Evolutionary conservation across 2,888 invertebrate genomes (phyloP), one percentile per base, ranked within the genome.

Genomic region (Malachius bipustulatus): DNA sequence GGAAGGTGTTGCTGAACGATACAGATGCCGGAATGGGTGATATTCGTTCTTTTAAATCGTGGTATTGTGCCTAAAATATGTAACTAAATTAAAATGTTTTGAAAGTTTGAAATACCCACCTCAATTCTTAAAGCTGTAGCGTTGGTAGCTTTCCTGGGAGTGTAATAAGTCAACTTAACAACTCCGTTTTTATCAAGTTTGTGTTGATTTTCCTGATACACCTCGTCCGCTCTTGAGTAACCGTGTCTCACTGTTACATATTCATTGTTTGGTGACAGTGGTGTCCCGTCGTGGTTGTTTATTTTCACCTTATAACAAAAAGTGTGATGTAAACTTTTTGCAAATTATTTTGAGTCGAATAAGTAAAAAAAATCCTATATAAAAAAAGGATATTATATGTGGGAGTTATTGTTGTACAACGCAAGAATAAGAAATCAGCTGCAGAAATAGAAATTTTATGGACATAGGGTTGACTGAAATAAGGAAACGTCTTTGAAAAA

Each of bases 11-110:
- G 44, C 72, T 74, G 2, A 73, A 69, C 2, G 80, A 79, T 36
- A 74, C 69, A 9, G 80, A 76, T 33, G 76, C 70, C 47, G 76
- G 73, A 3, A 83, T 73, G 33, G 79, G 75, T 2, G 82, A 75
- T 36, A 85, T 74, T 56, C 80, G 73, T 55, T 83, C 82, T 39
- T 79, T 76, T 19, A 87, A 71, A 48, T 83, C 84, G 53, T 79
- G 70, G 58, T 88, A 90, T 52, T 78, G 75, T 2, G 84, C 79
- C 82, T 83, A 54, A 16, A 47, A 50, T 40, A 43, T 51, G 41
- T 38, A 40, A 31, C 16, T 13, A 37, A 4, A 35, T 34, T 19
- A 6, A 19, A 19, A 8, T n/a, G 24, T 6, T n/a, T 10, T 33
- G 15, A 16, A 19, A 4, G 19, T 6, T 32, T 16, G 6, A 30